Conservation (phyloP, 2,797 vertebrate genomes). For the Anabas testudineus region DNA sequence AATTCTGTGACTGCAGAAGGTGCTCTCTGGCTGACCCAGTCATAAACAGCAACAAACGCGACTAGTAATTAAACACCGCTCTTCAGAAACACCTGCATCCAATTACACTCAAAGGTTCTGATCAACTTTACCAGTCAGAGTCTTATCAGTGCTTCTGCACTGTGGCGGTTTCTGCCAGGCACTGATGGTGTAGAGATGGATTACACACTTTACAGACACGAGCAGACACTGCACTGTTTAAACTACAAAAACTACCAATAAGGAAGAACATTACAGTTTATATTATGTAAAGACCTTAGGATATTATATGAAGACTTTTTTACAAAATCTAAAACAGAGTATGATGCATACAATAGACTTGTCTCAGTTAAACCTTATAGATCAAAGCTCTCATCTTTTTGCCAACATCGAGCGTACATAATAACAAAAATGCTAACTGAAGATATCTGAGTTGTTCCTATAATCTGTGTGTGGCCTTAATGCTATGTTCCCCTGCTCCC, state of each 20-base stretch:
- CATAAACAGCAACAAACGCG: conserved; percentile 29
- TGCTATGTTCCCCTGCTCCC: neutral
- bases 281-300: conserved; percentile 8
- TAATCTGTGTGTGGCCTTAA: neutral
- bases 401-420: conserved; percentile 13
- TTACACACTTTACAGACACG: conserved; percentile 19
- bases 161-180: conserved; percentile 51
- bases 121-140: conserved; percentile 61
- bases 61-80: conserved; percentile 46
- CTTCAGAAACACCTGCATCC: conserved; percentile 76
- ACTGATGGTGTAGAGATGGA: conserved; percentile 22
- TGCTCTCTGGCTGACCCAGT: conserved; percentile 22
- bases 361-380: conserved; percentile 37
- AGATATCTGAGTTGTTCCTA: neutral
- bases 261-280: conserved; percentile 3
- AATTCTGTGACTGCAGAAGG: neutral
- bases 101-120: conserved; percentile 71
- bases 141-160: conserved; percentile 62
- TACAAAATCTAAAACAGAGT: no score
- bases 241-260: neutral
- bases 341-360: conserved; percentile 1
- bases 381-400: conserved; percentile 29
- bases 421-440: neutral
- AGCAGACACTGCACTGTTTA: neutral
- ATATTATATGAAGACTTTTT: neutral